phyloP scores from a whole-genome alignment of 2,888 invertebrate species.

The Diplolepis rosae region DNA sequence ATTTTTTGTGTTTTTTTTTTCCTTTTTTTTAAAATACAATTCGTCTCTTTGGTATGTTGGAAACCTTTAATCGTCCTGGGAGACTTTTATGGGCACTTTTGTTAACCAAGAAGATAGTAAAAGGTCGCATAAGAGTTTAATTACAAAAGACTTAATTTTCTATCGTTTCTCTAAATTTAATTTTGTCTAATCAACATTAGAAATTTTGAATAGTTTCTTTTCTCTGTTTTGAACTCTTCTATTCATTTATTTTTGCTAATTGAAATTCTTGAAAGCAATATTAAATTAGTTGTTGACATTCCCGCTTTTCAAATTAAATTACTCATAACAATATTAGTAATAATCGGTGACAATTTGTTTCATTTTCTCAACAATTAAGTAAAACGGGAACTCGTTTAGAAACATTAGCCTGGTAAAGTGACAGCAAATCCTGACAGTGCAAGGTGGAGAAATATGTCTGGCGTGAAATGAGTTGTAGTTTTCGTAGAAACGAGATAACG shows the following conservation, averaged over 20 bases:
- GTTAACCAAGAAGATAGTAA: slow-evolving; percentile 15
- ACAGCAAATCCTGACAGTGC: slow-evolving; percentile 10
- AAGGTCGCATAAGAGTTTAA: slow-evolving; percentile 17
- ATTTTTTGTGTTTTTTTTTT: not conserved
- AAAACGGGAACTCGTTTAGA: slow-evolving; percentile 22
- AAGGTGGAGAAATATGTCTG: slow-evolving; percentile 13
- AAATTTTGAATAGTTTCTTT: not conserved
- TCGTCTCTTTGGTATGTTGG: not conserved
- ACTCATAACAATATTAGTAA: not conserved
- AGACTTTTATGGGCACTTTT: slow-evolving; percentile 16
- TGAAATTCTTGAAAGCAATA: not conserved
- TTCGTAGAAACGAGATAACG: not conserved
- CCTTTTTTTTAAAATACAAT: slow-evolving; percentile 8
- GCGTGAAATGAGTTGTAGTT: slow-evolving; percentile 14
- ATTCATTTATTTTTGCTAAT: not conserved
- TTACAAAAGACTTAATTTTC: slow-evolving; percentile 3
- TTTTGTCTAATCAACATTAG: not conserved
- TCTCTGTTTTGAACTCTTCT: too few relatives aligned
- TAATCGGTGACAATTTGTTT: slow-evolving; percentile 2
- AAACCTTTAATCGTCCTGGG: slow-evolving; percentile 9
- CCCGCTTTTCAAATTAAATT: not conserved
- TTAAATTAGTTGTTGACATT: not conserved
- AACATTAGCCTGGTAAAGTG: slow-evolving; percentile 9
- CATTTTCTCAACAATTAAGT: slow-evolving; percentile 22
- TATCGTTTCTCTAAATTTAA: not conserved